Evolutionary conservation across 2,113 vertebrate genomes (phyloP).

Genomic region (Daubentonia madagascariensis): DNA sequence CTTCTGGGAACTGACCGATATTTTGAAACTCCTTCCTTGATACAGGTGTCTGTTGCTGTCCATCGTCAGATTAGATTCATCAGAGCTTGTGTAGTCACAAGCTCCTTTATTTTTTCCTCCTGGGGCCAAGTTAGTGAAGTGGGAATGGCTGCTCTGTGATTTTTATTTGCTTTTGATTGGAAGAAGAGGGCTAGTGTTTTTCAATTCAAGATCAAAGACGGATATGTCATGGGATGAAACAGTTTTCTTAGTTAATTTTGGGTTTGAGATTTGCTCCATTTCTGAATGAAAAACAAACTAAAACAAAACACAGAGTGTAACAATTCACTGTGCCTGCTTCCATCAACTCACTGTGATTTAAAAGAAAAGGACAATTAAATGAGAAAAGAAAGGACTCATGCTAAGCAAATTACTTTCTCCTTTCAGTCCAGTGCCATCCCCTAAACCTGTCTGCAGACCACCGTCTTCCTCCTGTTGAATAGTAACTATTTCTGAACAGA

Average conservation of each 20-base stretch:
- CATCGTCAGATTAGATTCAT: slow-evolving; percentile 70
- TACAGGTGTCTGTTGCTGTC: slow-evolving; percentile 77
- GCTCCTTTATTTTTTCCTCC: slow-evolving; percentile 65
- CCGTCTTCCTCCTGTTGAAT: slow-evolving; percentile 79
- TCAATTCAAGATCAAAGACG: slow-evolving; percentile 82
- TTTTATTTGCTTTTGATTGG: slow-evolving; percentile 80
- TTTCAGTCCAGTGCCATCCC: neutral
- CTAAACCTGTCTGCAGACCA: slow-evolving; percentile 66
- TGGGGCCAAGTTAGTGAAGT: slow-evolving; percentile 45
- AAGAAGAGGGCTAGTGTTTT: slow-evolving; percentile 73
- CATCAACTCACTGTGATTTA: slow-evolving; percentile 54
- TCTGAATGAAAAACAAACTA: slow-evolving; percentile 45
- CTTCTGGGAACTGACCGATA: slow-evolving; percentile 69
- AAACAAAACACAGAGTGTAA: neutral
- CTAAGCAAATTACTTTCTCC: slow-evolving; percentile 80
- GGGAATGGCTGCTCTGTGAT: slow-evolving; percentile 67
- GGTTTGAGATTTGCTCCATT: slow-evolving; percentile 77
- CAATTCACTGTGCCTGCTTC: slow-evolving; percentile 50
- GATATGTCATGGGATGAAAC: slow-evolving; percentile 71
- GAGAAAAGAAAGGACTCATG: slow-evolving; percentile 58
- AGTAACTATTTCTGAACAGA: slow-evolving; percentile 81
- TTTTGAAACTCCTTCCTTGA: slow-evolving; percentile 73
- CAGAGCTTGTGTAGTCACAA: slow-evolving; percentile 53
- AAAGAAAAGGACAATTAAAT: slow-evolving; percentile 55
- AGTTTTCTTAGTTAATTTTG: slow-evolving; percentile 79